Conservation (phyloP, 2,797 vertebrate species). For the Coregonus sp. region DNA sequence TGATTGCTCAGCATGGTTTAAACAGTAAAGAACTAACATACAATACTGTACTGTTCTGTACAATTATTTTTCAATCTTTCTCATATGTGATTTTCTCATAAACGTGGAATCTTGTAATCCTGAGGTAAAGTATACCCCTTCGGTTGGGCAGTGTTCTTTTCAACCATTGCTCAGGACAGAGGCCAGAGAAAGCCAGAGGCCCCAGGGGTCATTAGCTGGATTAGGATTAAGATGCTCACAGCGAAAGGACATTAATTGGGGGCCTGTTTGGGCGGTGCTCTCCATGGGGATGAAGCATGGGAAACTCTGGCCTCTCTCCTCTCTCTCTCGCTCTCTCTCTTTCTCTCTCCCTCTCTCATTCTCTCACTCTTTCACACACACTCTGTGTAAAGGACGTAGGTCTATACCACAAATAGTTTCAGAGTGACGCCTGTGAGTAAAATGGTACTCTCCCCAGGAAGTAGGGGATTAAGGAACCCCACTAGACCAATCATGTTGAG, state of each 20-base stretch:
- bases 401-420: too few relatives aligned
- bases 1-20: neutral
- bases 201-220: slow-evolving; percentile 1
- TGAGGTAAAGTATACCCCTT: neutral
- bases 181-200: neutral
- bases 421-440: too few relatives aligned
- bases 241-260: neutral
- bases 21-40: too few relatives aligned
- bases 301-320: neutral
- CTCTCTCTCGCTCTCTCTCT: neutral
- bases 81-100: neutral
- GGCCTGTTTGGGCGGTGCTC: neutral
- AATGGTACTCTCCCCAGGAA: too few relatives aligned
- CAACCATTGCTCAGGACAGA: neutral
- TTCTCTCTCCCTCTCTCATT: neutral
- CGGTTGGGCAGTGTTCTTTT: neutral
- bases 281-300: neutral
- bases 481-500: too few relatives aligned
- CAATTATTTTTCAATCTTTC: neutral
- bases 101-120: neutral
- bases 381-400: too few relatives aligned
- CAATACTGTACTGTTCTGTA: neutral
- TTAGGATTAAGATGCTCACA: neutral
- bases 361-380: too few relatives aligned
- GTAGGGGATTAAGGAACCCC: too few relatives aligned